Conservation (phyloP, 1,140 invertebrate genomes). For the Eciton burchellii region DNA sequence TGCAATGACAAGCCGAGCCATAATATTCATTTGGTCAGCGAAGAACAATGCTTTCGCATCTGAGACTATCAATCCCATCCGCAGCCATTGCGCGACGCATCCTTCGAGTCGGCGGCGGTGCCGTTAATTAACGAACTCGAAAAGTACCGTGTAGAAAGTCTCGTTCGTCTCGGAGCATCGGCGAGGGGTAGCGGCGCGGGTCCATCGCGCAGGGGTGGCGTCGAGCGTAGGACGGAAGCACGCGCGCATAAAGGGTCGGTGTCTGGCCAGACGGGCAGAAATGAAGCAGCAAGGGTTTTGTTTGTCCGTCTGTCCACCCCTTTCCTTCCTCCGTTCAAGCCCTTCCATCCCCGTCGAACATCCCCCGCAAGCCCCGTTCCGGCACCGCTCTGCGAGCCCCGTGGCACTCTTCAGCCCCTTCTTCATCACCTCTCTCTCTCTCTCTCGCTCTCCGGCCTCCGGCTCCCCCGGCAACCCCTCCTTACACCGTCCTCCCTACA, state of each 20-base stretch:
- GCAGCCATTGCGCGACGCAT: conserved; percentile 58
- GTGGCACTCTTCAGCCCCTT: conserved; percentile 66
- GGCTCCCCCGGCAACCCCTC: conserved; percentile 51
- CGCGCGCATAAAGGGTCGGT: conserved; percentile 79
- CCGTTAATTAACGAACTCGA: conserved; percentile 83
- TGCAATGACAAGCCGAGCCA: conserved; percentile 13
- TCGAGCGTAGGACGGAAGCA: conserved; percentile 76
- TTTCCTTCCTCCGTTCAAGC: conserved; percentile 77
- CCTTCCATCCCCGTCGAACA: conserved; percentile 70
- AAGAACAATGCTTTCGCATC: conserved; percentile 65
- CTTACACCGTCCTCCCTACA: conserved; percentile 66
- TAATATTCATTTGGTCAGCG: conserved; percentile 39
- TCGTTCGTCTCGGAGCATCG: conserved; percentile 66
- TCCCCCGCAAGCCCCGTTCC: conserved; percentile 51
- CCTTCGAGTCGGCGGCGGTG: conserved; percentile 64
- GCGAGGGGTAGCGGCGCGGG: conserved; percentile 18
- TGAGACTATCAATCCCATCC: conserved; percentile 60
- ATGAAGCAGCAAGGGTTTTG: conserved; percentile 86
- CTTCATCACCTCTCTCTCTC: conserved; percentile 64
- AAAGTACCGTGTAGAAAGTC: conserved; percentile 81
- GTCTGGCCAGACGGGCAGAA: conserved; percentile 85
- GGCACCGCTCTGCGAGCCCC: conserved; percentile 69
- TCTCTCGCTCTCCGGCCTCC: conserved; percentile 43
- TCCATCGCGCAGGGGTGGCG: conserved; percentile 49
- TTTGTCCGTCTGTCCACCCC: conserved; percentile 85